phyloP scores from a whole-genome alignment of 2,888 invertebrate species.

The Drosophila pseudotalamancana region DNA sequence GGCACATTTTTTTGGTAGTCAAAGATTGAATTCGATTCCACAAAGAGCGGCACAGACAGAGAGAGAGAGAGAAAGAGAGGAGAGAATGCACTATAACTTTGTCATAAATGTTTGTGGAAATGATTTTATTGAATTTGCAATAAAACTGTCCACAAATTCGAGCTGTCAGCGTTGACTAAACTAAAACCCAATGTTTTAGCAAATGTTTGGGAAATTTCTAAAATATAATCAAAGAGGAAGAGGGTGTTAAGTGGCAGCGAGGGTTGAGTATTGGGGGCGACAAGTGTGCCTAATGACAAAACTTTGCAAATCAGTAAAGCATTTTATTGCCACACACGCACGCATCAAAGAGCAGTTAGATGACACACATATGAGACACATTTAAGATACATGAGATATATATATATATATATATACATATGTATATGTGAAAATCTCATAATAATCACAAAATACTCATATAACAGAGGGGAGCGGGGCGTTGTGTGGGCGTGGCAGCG shows the following conservation, averaged over 20 bases:
- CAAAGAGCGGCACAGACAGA: neutral
- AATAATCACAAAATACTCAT: constrained; percentile 56
- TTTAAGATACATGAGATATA: no score
- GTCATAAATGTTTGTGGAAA: constrained; percentile 34
- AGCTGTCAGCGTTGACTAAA: constrained; percentile 34
- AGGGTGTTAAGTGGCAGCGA: neutral
- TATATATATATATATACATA: no score
- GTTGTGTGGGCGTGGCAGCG: constrained; percentile 5
- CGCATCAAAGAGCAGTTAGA: constrained; percentile 35
- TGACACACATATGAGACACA: constrained; percentile 50
- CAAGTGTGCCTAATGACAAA: constrained; percentile 75
- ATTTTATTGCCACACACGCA: constrained; percentile 61
- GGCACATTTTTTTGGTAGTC: no score
- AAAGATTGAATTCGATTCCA: no score
- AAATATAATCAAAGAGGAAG: constrained; percentile 46
- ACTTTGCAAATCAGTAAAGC: constrained; percentile 71
- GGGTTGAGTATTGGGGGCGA: constrained; percentile 24
- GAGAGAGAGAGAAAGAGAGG: neutral
- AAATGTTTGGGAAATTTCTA: constrained; percentile 66
- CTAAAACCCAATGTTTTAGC: constrained; percentile 30
- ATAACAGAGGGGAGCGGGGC: neutral
- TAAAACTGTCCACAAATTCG: constrained; percentile 46
- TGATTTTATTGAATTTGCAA: constrained; percentile 30
- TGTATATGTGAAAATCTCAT: constrained; percentile 63
- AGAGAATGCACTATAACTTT: constrained; percentile 12